These are phyloP conservation scores for Papilio glaucus DNA, from an alignment of 1,140 invertebrate genomes.

Conservation along the genomic window DNA sequence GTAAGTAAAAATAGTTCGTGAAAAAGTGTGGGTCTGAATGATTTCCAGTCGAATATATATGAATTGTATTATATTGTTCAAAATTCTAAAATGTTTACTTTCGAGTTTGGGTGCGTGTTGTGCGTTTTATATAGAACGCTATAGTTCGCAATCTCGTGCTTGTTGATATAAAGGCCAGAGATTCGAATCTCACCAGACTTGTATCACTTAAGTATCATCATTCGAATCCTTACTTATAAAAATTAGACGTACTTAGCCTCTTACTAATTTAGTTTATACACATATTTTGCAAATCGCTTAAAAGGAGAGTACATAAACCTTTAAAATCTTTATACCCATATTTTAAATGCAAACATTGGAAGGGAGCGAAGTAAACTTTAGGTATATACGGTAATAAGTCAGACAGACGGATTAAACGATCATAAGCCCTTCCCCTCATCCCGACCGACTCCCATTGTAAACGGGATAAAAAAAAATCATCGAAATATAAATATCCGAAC, in stretches of 20 bases:
- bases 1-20: background rate
- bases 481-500: slow-evolving; percentile 20
- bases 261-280: background rate
- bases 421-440: slow-evolving; percentile 6
- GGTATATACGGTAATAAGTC: slow-evolving; percentile 6
- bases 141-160: background rate
- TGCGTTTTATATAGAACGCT: background rate
- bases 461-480: slow-evolving; percentile 13
- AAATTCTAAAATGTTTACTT: too few relatives aligned
- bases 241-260: too few relatives aligned
- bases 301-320: background rate
- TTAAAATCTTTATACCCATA: background rate
- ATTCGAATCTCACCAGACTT: background rate
- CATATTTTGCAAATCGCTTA: background rate
- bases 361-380: slow-evolving; percentile 9
- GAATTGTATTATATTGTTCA: too few relatives aligned
- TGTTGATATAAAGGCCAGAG: background rate
- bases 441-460: slow-evolving; percentile 4
- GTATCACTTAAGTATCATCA: too few relatives aligned
- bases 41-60: too few relatives aligned
- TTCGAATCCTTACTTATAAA: too few relatives aligned
- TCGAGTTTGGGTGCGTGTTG: too few relatives aligned
- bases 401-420: slow-evolving; percentile 10
- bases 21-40: background rate
- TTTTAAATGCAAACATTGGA: background rate